phyloP scores from a whole-genome alignment of 2,888 invertebrate species.

The Globia sparganii region DNA sequence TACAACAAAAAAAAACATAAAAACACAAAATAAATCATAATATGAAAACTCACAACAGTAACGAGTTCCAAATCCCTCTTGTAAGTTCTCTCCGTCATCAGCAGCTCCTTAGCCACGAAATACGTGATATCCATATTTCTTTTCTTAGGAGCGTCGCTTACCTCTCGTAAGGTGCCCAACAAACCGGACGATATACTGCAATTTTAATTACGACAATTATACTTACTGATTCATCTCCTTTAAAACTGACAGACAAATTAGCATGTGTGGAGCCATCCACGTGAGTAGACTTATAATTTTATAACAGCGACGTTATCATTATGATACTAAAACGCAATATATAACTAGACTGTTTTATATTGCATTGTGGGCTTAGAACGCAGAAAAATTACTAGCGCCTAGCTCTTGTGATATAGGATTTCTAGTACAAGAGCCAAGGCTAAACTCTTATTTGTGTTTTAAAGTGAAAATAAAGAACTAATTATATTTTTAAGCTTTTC shows the following conservation, averaged over 20 bases:
- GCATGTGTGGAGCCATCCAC: neutral
- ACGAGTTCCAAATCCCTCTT: slow-evolving; percentile 98
- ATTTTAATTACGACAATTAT: neutral
- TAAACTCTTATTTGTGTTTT: no score
- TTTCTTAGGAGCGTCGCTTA: slow-evolving; percentile 74
- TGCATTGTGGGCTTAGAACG: no score
- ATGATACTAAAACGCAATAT: neutral
- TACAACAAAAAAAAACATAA: no score
- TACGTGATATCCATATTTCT: slow-evolving; percentile 88
- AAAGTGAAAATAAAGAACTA: no score
- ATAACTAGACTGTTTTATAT: neutral
- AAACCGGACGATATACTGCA: slow-evolving; percentile 81
- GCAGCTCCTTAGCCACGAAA: slow-evolving; percentile 97
- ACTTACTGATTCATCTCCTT: slow-evolving; percentile 8
- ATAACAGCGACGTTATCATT: neutral
- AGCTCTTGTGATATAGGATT: no score
- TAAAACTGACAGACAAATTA: slow-evolving; percentile 1
- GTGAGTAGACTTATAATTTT: neutral
- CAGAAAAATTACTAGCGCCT: no score
- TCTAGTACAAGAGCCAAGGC: no score
- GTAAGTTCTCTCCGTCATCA: slow-evolving; percentile 99
- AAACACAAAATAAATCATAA: no score
- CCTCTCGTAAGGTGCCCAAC: slow-evolving; percentile 75
- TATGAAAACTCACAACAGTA: slow-evolving; percentile 92
- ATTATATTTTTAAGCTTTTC: no score